Evolutionary conservation across 2,113 vertebrate genomes (phyloP), one percentile per base, ranked within the genome.

Genomic region (Peromyscus maniculatus): DNA sequence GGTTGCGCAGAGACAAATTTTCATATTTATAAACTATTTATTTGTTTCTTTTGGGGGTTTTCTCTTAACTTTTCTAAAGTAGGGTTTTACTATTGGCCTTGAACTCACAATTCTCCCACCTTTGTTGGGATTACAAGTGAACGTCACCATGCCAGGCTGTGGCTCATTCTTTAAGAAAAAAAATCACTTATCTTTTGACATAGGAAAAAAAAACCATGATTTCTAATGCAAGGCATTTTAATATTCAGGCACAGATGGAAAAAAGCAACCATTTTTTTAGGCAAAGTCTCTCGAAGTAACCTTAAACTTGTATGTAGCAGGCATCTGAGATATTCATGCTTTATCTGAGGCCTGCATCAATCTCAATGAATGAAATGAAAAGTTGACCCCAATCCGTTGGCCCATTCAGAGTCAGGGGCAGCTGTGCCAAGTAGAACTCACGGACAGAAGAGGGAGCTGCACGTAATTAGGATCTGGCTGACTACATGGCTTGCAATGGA

Each of bases 341-440:
- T 92, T 77, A 55, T 93, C 79, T 33, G 55, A 77, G 77, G 36
- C 92, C n/a, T 62, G 11, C 52, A 39, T 96, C 79, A 72, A 1
- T 93, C 92, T 96, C 90, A 75, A 57, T 57, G 90, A 49, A 55
- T 82, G 66, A 94, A 96, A 93, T 78, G 64, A 93, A 98, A 95
- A 91, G 66, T 88, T 96, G 90, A 92, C 87, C 66, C 90, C n/a
- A 57, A 36, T 64, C 52, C 77, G 43, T n/a, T 59, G 5, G 7
- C 55, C 39, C 71, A 74, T 93, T 92, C 87, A 87, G 88, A 74
- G 71, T 33, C 21, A 13, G 0, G 52, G 93, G 33, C 0, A 0
- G 80, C 87, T 90, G 75, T 90, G 94, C 96, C 95, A 83, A 95
- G 88, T 22, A 86, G 88, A 96, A 57, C 46, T 89, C 62, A 89